These are phyloP conservation scores for Entomyzon cyanotis DNA, from an alignment of 2,113 vertebrate genomes.

Conservation along the genomic window DNA sequence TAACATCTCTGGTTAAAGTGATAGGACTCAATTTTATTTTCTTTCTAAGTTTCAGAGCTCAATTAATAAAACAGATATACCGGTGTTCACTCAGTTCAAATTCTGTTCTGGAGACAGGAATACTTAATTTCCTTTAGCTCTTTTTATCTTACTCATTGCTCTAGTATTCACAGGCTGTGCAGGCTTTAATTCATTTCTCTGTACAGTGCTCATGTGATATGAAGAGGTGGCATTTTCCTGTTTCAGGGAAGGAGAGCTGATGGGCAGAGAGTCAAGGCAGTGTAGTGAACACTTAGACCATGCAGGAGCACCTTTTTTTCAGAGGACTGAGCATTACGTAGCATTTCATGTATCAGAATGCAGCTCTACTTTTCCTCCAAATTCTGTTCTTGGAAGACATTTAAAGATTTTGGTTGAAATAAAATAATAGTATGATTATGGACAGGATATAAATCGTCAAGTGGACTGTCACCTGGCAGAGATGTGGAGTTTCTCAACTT, in stretches of 20 bases:
- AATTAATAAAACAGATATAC: not conserved
- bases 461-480: not conserved
- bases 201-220: not conserved
- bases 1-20: not conserved
- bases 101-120: not conserved
- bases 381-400: not conserved
- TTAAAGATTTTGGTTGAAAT: not conserved
- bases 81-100: not conserved
- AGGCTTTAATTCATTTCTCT: not conserved
- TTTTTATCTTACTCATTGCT: not conserved
- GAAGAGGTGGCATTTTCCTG: not conserved
- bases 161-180: not conserved
- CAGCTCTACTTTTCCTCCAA: not conserved
- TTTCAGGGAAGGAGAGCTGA: not conserved
- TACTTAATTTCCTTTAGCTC: slow-evolving; percentile 11
- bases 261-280: not conserved
- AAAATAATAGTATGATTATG: not conserved
- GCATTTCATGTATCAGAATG: not conserved
- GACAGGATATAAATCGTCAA: not conserved
- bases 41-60: not conserved
- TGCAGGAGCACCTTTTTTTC: not conserved
- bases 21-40: not conserved
- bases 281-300: not conserved
- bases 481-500: not conserved
- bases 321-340: not conserved